Base-by-base conservation (phyloP, 2,888 invertebrate genomes). In the Lithophane semibrunnea region DNA sequence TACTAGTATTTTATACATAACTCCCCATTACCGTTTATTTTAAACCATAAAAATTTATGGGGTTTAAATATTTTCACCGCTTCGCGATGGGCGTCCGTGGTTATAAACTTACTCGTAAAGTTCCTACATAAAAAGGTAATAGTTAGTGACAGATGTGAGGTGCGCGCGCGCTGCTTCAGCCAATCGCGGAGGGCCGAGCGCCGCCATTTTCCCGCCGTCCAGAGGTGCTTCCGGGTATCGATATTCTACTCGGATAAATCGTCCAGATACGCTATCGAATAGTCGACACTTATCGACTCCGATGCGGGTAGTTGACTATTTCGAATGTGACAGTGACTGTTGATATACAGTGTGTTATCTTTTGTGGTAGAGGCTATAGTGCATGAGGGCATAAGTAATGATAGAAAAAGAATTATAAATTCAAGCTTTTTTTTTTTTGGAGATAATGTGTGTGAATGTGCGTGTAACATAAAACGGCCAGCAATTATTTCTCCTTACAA, bases 1-100 rank as follows among this genome's bases (percentile, higher is more conserved):
- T 92, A 92, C 90, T 88, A 88, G 87, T 89, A 93, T 94, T 86
- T 83, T 93, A 94, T 93, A 94, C 92, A 88, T 87, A 85, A 80
- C 77, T 88, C 78, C 80, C 85, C 92, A 94, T 93, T 93, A 94
- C 92, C 92, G 91, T 93, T 91, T 93, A 92, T 92, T 92, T 90
- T 85, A 85, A 89, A 90, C 92, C 91, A 92, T 95, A 95, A 95
- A 95, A 93, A 92, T 92, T 93, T 93, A 95, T 93, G 88, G 93
- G 91, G 91, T 93, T 93, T 94, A 94, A 95, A 95, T 95, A 94
- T 94, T 94, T 94, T 93, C 92, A 93, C 92, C 91, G 92, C 91
- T 92, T 88, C 87, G 88, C 88, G 90, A 92, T 92, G 91, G 92
- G 92, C 91, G 92, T 87, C 73, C 79, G 64, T 77, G 81, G 83